Conservation (phyloP, 2,113 vertebrate species). For the Bambusicola thoracicus region DNA sequence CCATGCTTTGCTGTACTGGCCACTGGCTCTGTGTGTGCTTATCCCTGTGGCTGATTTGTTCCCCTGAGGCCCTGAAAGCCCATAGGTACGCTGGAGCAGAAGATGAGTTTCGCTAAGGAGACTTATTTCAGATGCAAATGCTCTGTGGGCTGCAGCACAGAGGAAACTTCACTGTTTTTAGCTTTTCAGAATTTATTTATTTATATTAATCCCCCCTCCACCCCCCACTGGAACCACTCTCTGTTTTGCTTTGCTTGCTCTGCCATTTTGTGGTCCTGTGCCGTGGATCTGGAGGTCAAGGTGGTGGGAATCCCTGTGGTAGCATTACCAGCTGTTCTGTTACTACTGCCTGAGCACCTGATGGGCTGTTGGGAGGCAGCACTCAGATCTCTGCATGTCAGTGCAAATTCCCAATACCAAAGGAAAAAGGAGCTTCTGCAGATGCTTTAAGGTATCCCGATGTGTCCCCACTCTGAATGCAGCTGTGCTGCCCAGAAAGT, state of each 20-base stretch:
- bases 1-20: neutral
- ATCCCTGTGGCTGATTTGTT: neutral
- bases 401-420: neutral
- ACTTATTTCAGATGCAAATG: constrained; percentile 26
- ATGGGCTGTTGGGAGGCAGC: neutral
- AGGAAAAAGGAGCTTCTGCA: neutral
- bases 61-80: neutral
- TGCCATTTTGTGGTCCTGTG: neutral
- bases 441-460: rapidly evolving
- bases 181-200: neutral
- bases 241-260: neutral
- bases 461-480: rapidly evolving
- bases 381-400: neutral
- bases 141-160: neutral
- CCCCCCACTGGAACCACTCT: neutral
- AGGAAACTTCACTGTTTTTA: neutral
- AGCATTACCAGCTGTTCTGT: neutral
- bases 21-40: neutral
- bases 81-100: rapidly evolving
- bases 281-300: rapidly evolving
- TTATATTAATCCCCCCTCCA: neutral
- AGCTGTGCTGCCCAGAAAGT: neutral
- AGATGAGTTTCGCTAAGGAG: neutral
- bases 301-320: neutral
- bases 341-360: neutral